A percentile compares a stretch with the other conserved stretches of the same genome.
Evolutionary conservation across 2,113 vertebrate genomes (phyloP).

Genomic region (Cephalopterus ornatus): DNA sequence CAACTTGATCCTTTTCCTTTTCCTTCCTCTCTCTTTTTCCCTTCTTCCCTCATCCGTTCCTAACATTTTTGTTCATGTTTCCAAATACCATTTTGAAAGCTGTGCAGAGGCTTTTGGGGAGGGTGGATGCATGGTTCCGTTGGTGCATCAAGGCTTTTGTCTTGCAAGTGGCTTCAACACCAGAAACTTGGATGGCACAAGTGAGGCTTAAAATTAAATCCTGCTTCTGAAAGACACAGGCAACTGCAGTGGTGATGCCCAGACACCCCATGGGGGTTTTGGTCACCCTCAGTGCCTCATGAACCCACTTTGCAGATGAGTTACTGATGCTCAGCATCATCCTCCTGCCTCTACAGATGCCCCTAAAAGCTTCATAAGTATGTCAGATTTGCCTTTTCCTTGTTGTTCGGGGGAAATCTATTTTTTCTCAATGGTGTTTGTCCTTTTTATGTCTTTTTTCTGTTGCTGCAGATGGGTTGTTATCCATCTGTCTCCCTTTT

Average conservation of each 20-base stretch:
- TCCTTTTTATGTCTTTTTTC: background rate
- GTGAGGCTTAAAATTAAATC: background rate
- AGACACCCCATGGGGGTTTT: accelerated
- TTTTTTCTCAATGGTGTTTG: accelerated
- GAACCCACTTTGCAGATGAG: accelerated
- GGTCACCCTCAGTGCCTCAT: background rate
- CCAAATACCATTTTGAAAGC: background rate
- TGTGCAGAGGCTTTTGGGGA: accelerated
- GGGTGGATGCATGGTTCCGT: accelerated
- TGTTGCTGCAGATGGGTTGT: background rate
- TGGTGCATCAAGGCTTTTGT: background rate
- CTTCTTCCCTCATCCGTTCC: background rate
- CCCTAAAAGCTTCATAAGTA: background rate
- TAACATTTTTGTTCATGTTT: background rate
- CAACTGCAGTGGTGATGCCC: accelerated
- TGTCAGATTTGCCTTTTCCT: background rate
- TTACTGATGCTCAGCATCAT: background rate
- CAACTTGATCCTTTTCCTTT: too few species aligned
- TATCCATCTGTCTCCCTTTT: background rate
- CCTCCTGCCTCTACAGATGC: background rate
- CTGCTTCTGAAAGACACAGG: background rate
- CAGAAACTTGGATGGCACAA: background rate
- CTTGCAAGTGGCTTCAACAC: background rate
- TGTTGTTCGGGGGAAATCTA: background rate
- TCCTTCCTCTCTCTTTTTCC: background rate